Base-by-base conservation (phyloP, 1,140 invertebrate genomes). In the Camponotus floridanus region DNA sequence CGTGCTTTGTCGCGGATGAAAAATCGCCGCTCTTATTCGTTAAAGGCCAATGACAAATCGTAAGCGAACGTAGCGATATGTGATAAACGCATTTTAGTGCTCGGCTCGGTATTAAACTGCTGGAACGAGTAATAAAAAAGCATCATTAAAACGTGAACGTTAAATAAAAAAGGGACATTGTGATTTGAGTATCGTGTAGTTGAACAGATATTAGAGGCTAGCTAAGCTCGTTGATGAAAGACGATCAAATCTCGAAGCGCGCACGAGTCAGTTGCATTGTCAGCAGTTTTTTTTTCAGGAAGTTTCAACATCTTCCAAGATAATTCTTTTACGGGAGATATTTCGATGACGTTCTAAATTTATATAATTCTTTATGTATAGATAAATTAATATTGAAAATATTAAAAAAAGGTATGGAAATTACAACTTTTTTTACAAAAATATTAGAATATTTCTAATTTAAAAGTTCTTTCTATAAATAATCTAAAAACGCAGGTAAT, bases 221-320 rank as follows among this genome's bases (percentile, higher is more conserved):
- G 86, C 59, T 73, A 74, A 88, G 55, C 84, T 81, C 71, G 84
- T 84, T 86, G 71, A 89, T 89, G 86, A 89, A 83, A 65, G 88
- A 62, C 68, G 62, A 74, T 64, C 26, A 84, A 90, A 91, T 84
- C 26, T 87, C 65, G 21, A 76, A 64, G 59, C 39, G 11, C 36
- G 39, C 9, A 13, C 15, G 39, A 65, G 36, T 26, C 57, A n/a
- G 39, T 59, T 36, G 55, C 55, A 26, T 1, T 15, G 67, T 81
- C 79, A 70, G 78, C 78, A 55, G 39, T 45, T 36, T 26, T 45
- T 36, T 26, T 71, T 70, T 26, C 45, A 42, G 11, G 33, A 18
- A 57, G 33, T 15, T 68, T 42, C 42, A 45, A 31, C 33, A 15
- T 48, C 18, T 1, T 42, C 39, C 31, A 31, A 79, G 36, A 65